Conservation (phyloP, 2,113 vertebrate species). For the Prunella himalayana region DNA sequence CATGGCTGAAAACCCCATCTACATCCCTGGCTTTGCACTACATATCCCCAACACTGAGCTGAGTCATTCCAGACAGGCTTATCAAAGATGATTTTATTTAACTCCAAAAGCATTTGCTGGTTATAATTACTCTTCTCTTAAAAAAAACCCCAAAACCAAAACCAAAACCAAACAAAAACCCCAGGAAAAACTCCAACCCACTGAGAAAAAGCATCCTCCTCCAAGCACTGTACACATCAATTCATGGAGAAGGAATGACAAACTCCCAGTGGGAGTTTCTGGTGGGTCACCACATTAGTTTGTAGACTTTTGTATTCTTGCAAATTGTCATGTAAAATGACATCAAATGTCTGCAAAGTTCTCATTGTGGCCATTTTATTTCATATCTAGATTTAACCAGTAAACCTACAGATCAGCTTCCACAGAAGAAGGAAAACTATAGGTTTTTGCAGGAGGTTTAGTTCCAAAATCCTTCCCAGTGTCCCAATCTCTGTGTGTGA, state of each 20-base stretch:
- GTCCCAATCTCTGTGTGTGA: neutral
- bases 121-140: neutral
- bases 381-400: neutral
- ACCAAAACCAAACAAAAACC: neutral
- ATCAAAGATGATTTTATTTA: neutral
- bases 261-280: neutral
- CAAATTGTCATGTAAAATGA: neutral
- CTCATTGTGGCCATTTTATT: neutral
- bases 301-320: neutral
- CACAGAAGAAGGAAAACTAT: neutral
- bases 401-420: neutral
- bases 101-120: neutral
- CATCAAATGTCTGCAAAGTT: neutral
- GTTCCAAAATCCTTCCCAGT: neutral
- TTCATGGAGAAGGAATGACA: neutral
- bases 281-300: neutral
- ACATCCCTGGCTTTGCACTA: neutral
- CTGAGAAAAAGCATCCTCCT: neutral
- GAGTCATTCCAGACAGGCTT: neutral
- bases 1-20: neutral
- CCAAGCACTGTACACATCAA: neutral
- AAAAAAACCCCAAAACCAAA: neutral
- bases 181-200: neutral
- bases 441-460: neutral
- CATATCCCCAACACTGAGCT: neutral